Evolutionary conservation across 2,888 invertebrate species (phyloP), one percentile per base, ranked within the genome.

Genomic region (Nomada hirtipes): DNA sequence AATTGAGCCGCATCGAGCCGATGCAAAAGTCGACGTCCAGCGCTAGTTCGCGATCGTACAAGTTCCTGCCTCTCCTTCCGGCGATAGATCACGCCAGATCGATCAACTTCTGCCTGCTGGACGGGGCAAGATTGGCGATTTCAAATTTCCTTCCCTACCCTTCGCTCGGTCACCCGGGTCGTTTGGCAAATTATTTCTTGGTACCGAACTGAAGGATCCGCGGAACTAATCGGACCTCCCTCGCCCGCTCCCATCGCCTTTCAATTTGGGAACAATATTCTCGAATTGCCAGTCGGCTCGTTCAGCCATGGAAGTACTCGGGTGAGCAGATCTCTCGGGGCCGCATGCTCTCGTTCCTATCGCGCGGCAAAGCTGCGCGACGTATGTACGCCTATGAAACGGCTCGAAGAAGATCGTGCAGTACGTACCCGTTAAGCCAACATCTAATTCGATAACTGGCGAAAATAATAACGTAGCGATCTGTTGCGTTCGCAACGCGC

Each of bases 371-470:
- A 26, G 65, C 71, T 61, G 52, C 55, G 69, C 73, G 26, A 64
- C 68, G 82, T 87, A 85, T 75, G 69, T 90, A 90, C 90, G 90
- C 88, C 89, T 86, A 90, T 90, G 88, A 81, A 61, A 55, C 69
- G 75, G 80, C 73, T 84, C 76, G 81, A 77, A 68, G 76, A 75
- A 75, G 83, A 86, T 70, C 71, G 83, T 76, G 79, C 68, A 47
- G 77, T 85, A 88, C 89, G 86, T 89, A 89, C 84, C 88, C 85
- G 90, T 90, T 90, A 90, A 91, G 91, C 91, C 90, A 92, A 91
- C 90, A 91, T 91, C 89, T 91, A 91, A 92, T 92, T 92, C 90
- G 92, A 92, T 92, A 92, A 91, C 89, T 90, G 89, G 88, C 86
- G 90, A 90, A 92, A 91, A 91, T 92, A 91, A 92, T 91, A 90